Evolutionary conservation across 2,888 invertebrate genomes (phyloP).

Genomic region (Acanthopleura granulata): DNA sequence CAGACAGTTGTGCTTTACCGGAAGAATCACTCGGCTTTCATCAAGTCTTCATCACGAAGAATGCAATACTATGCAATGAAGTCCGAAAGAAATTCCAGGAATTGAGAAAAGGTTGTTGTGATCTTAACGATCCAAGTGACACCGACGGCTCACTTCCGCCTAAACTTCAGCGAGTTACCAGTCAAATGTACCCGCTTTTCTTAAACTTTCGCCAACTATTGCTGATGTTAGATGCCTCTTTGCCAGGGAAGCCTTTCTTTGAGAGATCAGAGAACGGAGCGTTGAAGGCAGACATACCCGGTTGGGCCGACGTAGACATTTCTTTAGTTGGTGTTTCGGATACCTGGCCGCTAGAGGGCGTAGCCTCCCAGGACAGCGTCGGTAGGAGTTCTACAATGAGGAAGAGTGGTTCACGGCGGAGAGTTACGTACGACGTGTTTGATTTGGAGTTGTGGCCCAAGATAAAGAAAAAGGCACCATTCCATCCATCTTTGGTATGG

Average conservation of each 20-base stretch:
- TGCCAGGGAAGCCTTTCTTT: neutral
- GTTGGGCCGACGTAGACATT: neutral
- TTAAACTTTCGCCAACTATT: neutral
- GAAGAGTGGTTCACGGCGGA: no score
- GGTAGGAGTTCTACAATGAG: no score
- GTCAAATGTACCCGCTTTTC: neutral
- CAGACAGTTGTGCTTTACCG: no score
- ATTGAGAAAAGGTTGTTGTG: constrained; percentile 49
- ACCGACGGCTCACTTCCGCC: no score
- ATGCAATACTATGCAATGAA: constrained; percentile 56
- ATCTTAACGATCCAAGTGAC: constrained; percentile 26
- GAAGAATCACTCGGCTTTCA: constrained; percentile 31
- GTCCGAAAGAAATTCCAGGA: constrained; percentile 59
- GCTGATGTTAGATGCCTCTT: neutral
- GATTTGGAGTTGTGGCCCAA: constrained; percentile 53
- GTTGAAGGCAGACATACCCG: neutral
- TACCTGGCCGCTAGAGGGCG: no score
- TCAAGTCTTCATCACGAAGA: constrained; percentile 58
- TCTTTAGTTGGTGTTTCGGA: neutral
- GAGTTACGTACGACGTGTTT: constrained; percentile 58
- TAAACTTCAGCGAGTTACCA: neutral
- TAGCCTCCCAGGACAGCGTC: no score
- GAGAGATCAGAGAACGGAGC: neutral
- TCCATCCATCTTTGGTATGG: constrained; percentile 59
- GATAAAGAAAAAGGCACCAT: constrained; percentile 34